A percentile compares a stretch with the other conserved stretches of the same genome.
Evolutionary conservation across 1,140 invertebrate species (phyloP).

Genomic region (Cydia splendana): DNA sequence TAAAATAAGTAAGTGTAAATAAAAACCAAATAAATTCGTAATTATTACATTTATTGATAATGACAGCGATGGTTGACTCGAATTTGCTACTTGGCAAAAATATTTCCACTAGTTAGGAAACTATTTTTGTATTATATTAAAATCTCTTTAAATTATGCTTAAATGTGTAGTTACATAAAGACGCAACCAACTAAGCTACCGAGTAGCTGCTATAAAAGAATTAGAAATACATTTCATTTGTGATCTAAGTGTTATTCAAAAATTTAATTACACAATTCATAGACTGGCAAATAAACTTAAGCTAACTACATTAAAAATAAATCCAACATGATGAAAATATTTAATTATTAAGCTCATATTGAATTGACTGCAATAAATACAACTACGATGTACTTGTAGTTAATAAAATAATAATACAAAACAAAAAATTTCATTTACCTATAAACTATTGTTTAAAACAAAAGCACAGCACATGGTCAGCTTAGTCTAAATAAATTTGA

Average conservation of each 20-base stretch:
- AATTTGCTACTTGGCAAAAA: constrained; percentile 78
- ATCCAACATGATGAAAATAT: constrained; percentile 53
- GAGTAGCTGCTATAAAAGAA: constrained; percentile 65
- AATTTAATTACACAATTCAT: constrained; percentile 49
- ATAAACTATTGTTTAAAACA: constrained; percentile 73
- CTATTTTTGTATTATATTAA: constrained; percentile 76
- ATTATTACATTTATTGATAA: constrained; percentile 76
- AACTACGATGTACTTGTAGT: constrained; percentile 52
- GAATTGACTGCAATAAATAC: constrained; percentile 76
- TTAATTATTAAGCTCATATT: constrained; percentile 63
- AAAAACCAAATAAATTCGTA: constrained; percentile 65
- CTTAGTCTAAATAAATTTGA: constrained; percentile 75
- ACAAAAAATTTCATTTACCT: constrained; percentile 75
- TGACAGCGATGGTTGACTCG: constrained; percentile 78
- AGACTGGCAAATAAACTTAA: constrained; percentile 66
- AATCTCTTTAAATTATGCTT: constrained; percentile 71
- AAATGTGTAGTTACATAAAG: constrained; percentile 65
- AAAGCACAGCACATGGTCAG: constrained; percentile 79
- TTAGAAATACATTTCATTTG: constrained; percentile 69
- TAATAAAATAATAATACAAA: constrained; percentile 67
- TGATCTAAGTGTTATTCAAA: constrained; percentile 59
- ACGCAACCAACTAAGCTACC: constrained; percentile 72
- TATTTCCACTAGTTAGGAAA: constrained; percentile 76
- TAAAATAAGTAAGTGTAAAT: constrained; percentile 38
- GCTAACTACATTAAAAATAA: constrained; percentile 49